These are phyloP conservation scores for Metellina segmentata DNA, from an alignment of 2,888 invertebrate species.

Conservation along the genomic window DNA sequence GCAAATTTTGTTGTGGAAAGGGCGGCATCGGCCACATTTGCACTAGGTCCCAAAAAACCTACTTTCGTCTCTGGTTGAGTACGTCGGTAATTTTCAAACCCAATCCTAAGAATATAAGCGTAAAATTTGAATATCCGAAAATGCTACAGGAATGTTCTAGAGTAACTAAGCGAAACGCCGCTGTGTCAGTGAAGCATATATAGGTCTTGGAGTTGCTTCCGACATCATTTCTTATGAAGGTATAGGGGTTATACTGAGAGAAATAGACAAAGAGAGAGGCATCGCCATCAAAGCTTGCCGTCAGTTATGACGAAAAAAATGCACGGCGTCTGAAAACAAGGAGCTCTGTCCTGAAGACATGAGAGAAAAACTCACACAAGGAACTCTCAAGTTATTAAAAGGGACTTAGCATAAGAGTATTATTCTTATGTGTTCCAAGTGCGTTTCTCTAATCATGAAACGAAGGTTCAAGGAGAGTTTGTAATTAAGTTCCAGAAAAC, in stretches of 20 bases:
- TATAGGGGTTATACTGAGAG: neutral
- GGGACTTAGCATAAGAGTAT: no score
- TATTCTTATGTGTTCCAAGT: no score
- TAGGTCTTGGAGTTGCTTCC: conserved; percentile 2
- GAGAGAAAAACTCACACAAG: neutral
- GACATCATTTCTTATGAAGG: conserved; percentile 14
- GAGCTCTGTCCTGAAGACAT: conserved; percentile 15
- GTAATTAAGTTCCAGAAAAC: no score
- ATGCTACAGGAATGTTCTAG: conserved; percentile 7
- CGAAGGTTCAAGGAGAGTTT: no score
- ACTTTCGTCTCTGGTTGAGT: no score
- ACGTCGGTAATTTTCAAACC: no score
- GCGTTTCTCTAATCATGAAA: no score
- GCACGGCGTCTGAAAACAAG: conserved; percentile 37
- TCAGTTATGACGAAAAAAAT: conserved; percentile 34
- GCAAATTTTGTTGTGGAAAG: no score
- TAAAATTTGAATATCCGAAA: neutral
- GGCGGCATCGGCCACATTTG: no score
- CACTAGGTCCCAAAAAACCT: no score
- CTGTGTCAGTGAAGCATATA: conserved; percentile 30
- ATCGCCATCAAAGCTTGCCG: conserved; percentile 19
- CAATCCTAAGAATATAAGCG: neutral
- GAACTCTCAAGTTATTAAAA: neutral
- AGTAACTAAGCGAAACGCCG: conserved; percentile 33
- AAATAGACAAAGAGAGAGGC: neutral